phyloP scores from a whole-genome alignment of 2,113 vertebrate species.

The Polypterus senegalus region DNA sequence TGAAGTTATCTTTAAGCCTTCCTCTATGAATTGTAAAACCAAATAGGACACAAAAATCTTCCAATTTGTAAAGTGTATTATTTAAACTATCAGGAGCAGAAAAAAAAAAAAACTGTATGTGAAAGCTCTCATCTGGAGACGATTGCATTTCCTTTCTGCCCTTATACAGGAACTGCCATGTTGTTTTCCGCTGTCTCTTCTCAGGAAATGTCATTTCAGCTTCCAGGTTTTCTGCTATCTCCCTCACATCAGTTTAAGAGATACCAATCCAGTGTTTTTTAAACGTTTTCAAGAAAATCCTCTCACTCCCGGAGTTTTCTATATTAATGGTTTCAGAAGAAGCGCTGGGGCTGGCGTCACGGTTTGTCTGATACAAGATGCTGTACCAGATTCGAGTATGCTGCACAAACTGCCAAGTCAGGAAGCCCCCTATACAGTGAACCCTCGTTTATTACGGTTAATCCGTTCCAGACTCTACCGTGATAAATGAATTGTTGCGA shows the following conservation, averaged over 20 bases:
- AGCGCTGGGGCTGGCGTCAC: conserved; percentile 2
- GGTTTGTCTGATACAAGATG: background rate
- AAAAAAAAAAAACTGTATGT: conserved; percentile 13
- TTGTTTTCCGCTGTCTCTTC: conserved; percentile 11
- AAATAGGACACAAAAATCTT: conserved; percentile 15
- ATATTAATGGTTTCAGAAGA: conserved; percentile 10
- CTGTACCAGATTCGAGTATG: background rate
- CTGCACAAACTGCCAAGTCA: conserved; percentile 9
- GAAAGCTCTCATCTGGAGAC: conserved; percentile 15
- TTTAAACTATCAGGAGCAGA: conserved; percentile 12
- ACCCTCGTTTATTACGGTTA: background rate
- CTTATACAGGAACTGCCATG: conserved; percentile 11
- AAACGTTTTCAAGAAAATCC: conserved; percentile 5
- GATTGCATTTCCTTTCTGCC: conserved; percentile 13
- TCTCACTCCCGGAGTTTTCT: conserved; percentile 3
- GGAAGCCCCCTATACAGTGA: background rate
- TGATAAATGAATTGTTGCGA: too few species aligned
- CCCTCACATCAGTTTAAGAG: conserved; percentile 6
- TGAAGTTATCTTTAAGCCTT: conserved; percentile 11
- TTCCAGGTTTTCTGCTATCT: conserved; percentile 13
- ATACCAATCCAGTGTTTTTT: conserved; percentile 6
- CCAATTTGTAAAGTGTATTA: conserved; percentile 15
- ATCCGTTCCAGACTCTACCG: too few species aligned
- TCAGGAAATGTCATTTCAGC: conserved; percentile 12
- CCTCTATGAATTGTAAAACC: conserved; percentile 6